phyloP scores from a whole-genome alignment of 2,113 vertebrate species.

The Riparia riparia region DNA sequence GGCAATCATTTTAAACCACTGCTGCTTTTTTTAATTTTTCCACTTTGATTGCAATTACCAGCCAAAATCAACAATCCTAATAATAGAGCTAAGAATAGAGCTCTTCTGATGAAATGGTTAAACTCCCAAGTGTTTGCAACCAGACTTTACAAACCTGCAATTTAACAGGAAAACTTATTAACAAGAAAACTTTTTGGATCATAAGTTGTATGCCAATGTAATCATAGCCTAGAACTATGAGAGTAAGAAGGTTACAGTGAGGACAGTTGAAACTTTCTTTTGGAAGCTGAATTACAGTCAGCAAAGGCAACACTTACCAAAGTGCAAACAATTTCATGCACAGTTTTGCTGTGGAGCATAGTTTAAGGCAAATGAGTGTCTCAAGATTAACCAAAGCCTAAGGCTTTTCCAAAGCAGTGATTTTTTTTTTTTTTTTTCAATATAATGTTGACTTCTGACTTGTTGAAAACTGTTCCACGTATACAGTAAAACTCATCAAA shows the following conservation, averaged over 20 bases:
- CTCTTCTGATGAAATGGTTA: slow-evolving; percentile 8
- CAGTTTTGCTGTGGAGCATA: background rate
- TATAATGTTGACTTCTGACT: background rate
- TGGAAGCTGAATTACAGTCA: background rate
- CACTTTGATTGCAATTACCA: slow-evolving; percentile 12
- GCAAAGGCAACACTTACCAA: background rate
- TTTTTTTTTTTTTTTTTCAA: background rate
- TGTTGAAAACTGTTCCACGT: background rate
- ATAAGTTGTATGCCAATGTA: background rate
- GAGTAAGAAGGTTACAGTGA: background rate
- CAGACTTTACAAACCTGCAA: background rate
- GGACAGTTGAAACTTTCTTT: background rate
- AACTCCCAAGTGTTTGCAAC: background rate
- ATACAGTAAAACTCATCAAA: background rate
- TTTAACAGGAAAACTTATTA: slow-evolving; percentile 9
- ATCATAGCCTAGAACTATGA: background rate
- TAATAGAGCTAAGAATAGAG: background rate
- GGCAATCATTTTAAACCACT: slow-evolving; percentile 13
- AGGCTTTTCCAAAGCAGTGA: background rate
- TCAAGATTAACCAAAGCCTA: background rate
- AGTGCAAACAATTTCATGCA: background rate
- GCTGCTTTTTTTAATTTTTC: slow-evolving; percentile 30
- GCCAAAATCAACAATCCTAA: slow-evolving; percentile 49
- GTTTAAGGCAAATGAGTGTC: background rate
- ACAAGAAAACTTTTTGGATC: background rate